Evolutionary conservation across 2,113 vertebrate species (phyloP), one percentile per base, ranked within the genome.

Genomic region (Carassius auratus): DNA sequence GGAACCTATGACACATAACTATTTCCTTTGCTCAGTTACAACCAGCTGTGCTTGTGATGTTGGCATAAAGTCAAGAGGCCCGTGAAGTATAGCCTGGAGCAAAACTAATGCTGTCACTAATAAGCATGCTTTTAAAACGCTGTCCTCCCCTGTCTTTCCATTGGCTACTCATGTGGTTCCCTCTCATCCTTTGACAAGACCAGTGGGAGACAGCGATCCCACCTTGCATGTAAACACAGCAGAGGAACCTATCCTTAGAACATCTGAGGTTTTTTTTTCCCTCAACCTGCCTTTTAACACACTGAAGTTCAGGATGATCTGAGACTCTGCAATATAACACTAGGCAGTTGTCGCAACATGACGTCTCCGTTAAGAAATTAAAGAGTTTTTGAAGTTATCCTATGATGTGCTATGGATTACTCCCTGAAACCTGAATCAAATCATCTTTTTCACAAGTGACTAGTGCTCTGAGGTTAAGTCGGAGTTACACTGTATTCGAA

Each of bases 41-140:
- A 64, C 79, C 79, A 76, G 85, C 85, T 86, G 78, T 86, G 85
- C 85, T 55, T 86, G 78, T 81, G 79, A 86, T 86, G 79, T 82
- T 66, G 69, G 66, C 42, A 79, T 81, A 48, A 75, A 75, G 36
- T 68, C 21, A 75, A 82, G 85, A 86, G 78, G 71, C 85, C 79
- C 42, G 13, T 86, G 77, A 86, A 86, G 68, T 78, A 71, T 14
- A 21, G 85, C 85, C 78, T 2, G 15, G 19, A 86, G 61, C 79
- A 52, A 76, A 86, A 76, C 69, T 42, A 76, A 57, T 83, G 50
- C 79, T 82, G 79, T 76, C 71, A 82, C 79, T 86, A 86, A 82
- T 86, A 82, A 86, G 78, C 85, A 38, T 30, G 79, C 71, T 76
- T 82, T 74, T 55, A 52, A 48, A 82, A 52, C 0, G 26, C 85